Conservation (phyloP, 1,140 invertebrate genomes). For the Chymomyza costata region DNA sequence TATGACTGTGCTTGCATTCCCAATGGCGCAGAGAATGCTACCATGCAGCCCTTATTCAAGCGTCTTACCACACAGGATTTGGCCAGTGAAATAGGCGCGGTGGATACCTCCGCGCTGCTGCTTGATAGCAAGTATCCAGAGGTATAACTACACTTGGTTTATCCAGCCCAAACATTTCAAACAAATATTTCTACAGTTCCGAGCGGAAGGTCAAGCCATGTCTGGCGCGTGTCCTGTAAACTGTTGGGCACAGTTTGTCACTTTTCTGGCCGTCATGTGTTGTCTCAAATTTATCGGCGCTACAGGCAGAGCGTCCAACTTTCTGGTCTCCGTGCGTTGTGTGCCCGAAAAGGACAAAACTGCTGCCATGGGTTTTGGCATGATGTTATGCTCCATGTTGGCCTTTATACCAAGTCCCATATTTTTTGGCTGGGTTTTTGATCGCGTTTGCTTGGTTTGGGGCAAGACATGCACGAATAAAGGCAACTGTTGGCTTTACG, state of each 20-base stretch:
- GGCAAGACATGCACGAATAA: conserved; percentile 83
- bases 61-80: conserved; percentile 50
- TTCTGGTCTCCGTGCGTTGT: conserved; percentile 82
- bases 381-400: conserved; percentile 82
- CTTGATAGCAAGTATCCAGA: conserved; percentile 21
- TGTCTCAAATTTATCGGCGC: conserved; percentile 82
- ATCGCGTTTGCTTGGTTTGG: conserved; percentile 84
- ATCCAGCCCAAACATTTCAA: too few species aligned
- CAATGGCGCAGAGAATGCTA: conserved; percentile 17
- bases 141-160: conserved; percentile 24
- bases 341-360: conserved; percentile 84
- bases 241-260: conserved; percentile 80
- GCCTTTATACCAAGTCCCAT: conserved; percentile 85
- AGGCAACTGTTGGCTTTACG: conserved; percentile 85
- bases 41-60: conserved; percentile 27
- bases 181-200: conserved; percentile 11
- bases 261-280: conserved; percentile 82
- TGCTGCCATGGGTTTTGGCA: conserved; percentile 82
- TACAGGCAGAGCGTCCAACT: conserved; percentile 82
- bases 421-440: conserved; percentile 83
- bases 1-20: conserved; percentile 79
- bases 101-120: conserved; percentile 3
- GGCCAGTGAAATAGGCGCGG: conserved; percentile 25
- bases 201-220: conserved; percentile 75
- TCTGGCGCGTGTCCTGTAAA: conserved; percentile 82